These are phyloP conservation scores for Poeciliopsis presidionis DNA, from an alignment of 2,797 vertebrate genomes.

Conservation along the genomic window DNA sequence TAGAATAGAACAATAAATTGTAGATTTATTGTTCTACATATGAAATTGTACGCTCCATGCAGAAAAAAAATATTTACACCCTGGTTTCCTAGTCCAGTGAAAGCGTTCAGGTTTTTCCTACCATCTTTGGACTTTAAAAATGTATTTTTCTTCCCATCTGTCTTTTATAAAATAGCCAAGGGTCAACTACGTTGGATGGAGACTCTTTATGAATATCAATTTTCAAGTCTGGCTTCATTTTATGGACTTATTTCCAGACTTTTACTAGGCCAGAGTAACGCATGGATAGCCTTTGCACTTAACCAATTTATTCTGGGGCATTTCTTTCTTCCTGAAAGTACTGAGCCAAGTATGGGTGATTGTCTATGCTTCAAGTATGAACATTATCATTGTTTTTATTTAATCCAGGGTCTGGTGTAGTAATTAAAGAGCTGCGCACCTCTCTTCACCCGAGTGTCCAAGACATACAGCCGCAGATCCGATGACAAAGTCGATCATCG, in stretches of 20 bases:
- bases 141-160: not conserved
- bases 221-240: not conserved
- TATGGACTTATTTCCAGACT: not conserved
- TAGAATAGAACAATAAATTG: not conserved
- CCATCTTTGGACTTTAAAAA: not conserved
- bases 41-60: not conserved
- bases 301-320: not conserved
- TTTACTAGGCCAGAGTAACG: not conserved
- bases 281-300: not conserved
- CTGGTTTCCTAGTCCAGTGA: not conserved
- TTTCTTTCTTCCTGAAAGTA: not conserved
- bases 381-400: not conserved
- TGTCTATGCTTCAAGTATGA: not conserved
- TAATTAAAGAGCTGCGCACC: no score
- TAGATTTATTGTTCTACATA: not conserved
- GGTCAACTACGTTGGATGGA: not conserved
- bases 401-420: not conserved
- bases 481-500: no score
- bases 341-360: not conserved
- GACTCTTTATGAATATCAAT: not conserved
- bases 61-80: not conserved
- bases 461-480: no score
- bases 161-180: not conserved
- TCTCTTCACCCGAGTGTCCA: no score
- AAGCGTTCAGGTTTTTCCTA: not conserved